phyloP scores from a whole-genome alignment of 2,113 vertebrate species.

The Limnothrissa miodon region DNA sequence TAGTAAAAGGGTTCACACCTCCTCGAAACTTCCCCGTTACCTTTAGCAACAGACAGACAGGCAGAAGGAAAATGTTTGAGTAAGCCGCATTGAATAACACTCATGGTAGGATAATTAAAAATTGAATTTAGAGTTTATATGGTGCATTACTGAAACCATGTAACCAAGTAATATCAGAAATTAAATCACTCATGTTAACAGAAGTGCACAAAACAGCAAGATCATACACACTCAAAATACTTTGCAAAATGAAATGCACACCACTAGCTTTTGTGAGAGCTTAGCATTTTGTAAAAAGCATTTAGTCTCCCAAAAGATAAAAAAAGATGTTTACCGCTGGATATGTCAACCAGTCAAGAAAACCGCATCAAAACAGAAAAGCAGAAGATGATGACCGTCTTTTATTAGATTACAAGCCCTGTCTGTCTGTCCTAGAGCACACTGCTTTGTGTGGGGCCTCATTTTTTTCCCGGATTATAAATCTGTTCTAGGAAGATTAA shows the following conservation, averaged over 20 bases:
- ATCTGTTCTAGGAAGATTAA: constrained; percentile 27
- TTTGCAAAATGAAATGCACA: background rate
- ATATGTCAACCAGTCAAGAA: background rate
- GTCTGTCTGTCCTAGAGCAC: background rate
- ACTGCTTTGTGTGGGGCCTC: background rate
- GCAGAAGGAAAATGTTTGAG: background rate
- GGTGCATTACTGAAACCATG: too few species aligned
- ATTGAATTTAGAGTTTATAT: too few species aligned
- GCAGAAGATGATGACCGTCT: constrained; percentile 20
- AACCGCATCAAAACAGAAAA: background rate
- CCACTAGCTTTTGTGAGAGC: background rate
- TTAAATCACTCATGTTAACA: too few species aligned
- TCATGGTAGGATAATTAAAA: too few species aligned
- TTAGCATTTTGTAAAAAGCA: background rate
- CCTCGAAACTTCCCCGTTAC: constrained; percentile 96
- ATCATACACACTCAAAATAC: background rate
- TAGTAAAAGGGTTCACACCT: constrained; percentile 95
- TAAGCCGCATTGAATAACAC: background rate
- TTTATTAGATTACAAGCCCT: background rate
- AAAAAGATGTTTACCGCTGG: background rate
- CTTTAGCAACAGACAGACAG: constrained; percentile 57
- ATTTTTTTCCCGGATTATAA: constrained; percentile 31
- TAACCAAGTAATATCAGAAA: too few species aligned
- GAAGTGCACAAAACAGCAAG: background rate
- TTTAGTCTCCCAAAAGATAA: background rate